Evolutionary conservation across 2,113 vertebrate genomes (phyloP).

Genomic region (Pluvianellus socialis): DNA sequence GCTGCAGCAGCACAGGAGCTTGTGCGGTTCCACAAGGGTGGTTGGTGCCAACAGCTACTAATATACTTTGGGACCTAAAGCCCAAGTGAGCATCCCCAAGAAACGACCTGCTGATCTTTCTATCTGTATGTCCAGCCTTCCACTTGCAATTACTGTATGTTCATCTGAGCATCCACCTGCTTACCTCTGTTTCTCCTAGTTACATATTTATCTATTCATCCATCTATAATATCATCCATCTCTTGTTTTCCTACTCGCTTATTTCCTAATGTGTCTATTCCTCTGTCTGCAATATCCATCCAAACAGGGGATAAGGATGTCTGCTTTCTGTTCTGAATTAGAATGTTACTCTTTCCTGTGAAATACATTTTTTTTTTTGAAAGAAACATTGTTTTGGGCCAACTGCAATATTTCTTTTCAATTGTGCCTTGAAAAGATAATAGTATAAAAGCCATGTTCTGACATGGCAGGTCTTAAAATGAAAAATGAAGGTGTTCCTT

Average conservation of each 20-base stretch:
- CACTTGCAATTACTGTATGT: not conserved
- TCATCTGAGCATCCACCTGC: not conserved
- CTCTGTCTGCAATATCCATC: not conserved
- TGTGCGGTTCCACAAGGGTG: not conserved
- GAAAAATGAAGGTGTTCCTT: conserved; percentile 1
- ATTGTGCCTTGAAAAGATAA: conserved; percentile 14
- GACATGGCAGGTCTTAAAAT: not conserved
- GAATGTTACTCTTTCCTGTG: not conserved
- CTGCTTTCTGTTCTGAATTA: not conserved
- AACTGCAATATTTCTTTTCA: not conserved
- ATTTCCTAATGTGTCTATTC: not conserved
- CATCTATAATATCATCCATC: not conserved
- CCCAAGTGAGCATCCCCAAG: not conserved
- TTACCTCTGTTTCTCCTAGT: not conserved
- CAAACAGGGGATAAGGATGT: not conserved
- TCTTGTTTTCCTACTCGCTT: not conserved
- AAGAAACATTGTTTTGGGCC: not conserved
- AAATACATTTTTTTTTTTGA: not conserved
- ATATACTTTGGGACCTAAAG: not conserved
- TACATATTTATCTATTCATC: not conserved
- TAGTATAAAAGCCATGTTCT: not conserved
- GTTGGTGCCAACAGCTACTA: not conserved
- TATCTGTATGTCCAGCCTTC: not conserved
- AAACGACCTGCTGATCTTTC: not conserved
- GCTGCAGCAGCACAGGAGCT: not conserved